Conservation (phyloP, 1,140 invertebrate genomes). For the Drosophila nikananu region DNA sequence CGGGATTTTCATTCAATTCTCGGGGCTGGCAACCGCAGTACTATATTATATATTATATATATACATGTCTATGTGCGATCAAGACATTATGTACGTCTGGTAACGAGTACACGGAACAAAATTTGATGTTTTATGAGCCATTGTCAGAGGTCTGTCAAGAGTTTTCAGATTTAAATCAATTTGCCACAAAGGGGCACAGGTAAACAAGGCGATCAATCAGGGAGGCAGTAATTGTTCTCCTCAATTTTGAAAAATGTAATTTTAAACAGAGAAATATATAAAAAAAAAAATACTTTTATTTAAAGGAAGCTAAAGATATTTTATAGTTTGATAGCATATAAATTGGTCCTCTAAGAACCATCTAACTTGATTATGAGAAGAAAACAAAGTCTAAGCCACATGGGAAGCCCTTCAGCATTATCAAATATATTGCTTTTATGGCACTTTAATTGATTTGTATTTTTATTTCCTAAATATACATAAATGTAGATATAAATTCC, state of each 20-base stretch:
- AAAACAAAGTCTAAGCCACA: too few species aligned
- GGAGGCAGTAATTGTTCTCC: background rate
- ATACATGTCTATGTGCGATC: conserved; percentile 10
- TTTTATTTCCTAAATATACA: too few species aligned
- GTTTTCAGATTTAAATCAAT: conserved; percentile 1
- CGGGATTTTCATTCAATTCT: conserved; percentile 75
- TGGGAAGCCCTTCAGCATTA: background rate
- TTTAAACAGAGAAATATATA: background rate
- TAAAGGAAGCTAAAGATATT: background rate
- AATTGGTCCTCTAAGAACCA: too few species aligned
- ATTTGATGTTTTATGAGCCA: conserved; percentile 14
- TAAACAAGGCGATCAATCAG: conserved; percentile 9
- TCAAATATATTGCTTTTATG: background rate
- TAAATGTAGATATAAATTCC: background rate
- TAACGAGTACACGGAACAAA: conserved; percentile 30
- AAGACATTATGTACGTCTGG: conserved; percentile 44
- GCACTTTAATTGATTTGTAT: background rate
- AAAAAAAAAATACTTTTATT: background rate
- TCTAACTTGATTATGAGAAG: too few species aligned
- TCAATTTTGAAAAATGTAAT: background rate
- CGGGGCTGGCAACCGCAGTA: conserved; percentile 46
- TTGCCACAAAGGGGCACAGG: background rate
- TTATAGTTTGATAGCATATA: too few species aligned
- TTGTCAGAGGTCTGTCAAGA: conserved; percentile 12
- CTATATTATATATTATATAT: background rate